phyloP scores from a whole-genome alignment of 2,888 invertebrate species.

The Parelbella ahira region DNA sequence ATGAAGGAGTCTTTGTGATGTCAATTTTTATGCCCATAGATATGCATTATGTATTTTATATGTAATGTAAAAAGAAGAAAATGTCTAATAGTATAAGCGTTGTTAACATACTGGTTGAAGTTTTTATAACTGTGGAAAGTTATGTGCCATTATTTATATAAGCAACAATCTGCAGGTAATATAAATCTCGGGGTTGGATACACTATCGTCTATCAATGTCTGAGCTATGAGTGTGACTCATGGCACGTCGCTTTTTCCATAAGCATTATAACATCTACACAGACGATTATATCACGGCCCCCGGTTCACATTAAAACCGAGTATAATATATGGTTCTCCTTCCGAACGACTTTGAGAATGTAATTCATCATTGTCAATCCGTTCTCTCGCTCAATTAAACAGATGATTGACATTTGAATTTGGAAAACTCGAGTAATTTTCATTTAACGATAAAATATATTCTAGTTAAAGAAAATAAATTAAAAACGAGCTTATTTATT shows the following conservation, averaged over 20 bases:
- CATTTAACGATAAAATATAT: constrained; percentile 6
- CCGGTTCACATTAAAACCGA: constrained; percentile 37
- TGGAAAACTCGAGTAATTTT: constrained; percentile 9
- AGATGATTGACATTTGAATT: constrained; percentile 33
- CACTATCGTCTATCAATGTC: constrained; percentile 28
- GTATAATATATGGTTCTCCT: constrained; percentile 19
- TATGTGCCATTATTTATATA: too few relatives aligned
- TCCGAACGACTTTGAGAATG: constrained; percentile 32
- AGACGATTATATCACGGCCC: constrained; percentile 44
- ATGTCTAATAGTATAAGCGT: too few relatives aligned
- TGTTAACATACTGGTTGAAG: too few relatives aligned
- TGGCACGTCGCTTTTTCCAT: constrained; percentile 46
- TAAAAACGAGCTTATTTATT: too few relatives aligned
- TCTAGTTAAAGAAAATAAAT: not conserved
- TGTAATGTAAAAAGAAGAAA: too few relatives aligned
- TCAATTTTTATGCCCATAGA: too few relatives aligned
- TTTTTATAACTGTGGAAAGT: too few relatives aligned
- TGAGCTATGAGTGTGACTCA: constrained; percentile 39
- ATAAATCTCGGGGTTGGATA: constrained; percentile 14
- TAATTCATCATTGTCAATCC: constrained; percentile 70
- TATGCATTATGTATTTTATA: too few relatives aligned
- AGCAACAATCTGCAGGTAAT: too few relatives aligned
- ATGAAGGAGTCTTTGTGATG: too few relatives aligned
- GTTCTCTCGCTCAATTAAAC: constrained; percentile 59
- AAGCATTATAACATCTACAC: constrained; percentile 47